Base-by-base conservation (phyloP, 2,113 vertebrate species). In the Corythornis madagascariensis region DNA sequence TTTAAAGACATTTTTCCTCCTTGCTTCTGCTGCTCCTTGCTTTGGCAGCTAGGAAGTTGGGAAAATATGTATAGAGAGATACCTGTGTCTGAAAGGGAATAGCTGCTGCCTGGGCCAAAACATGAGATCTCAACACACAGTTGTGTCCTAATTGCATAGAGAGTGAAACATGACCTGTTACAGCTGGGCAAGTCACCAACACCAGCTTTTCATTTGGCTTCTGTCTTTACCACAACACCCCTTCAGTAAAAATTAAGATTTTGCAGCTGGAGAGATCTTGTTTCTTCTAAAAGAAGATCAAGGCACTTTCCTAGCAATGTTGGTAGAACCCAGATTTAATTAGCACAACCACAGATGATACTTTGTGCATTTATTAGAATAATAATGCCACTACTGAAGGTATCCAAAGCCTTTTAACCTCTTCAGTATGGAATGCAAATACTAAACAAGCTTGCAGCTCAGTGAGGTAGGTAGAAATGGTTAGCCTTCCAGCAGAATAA, bases 161-260 rank as follows among this genome's bases (percentile, higher is more conserved):
- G 89, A 89, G 93, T 92, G 95, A 95, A 96, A 96, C 76, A 72
- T 60, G 72, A 93, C 75, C 95, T 94, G 72, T 75, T 89, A 57
- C 17, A 88, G 74, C 61, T 81, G 82, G 89, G 84, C 91, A 85
- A 83, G 79, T 83, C 69, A 89, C 72, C 91, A 91, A 88, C 64
- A 67, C n/a, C 69, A 86, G 72, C 69, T 91, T 93, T 91, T 80
- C 28, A 40, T 88, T 96, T 88, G 75, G 52, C 79, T 92, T 88
- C 33, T 24, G 60, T 59, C 75, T 91, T 85, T 47, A 73, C 78
- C 64, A 42, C 91, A 92, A 33, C 12, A 55, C 64, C 38, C 22
- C 50, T 89, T 89, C 63, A 89, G 79, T 96, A 89, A 79, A 81
- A 93, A 79, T 73, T 61, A 94, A 84, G 50, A 76, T 89, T 86